Percentiles rank a stretch among this genome's conserved stretches.
phyloP scores from a whole-genome alignment of 1,140 invertebrate species.

The Lysiphlebus fabarum region DNA sequence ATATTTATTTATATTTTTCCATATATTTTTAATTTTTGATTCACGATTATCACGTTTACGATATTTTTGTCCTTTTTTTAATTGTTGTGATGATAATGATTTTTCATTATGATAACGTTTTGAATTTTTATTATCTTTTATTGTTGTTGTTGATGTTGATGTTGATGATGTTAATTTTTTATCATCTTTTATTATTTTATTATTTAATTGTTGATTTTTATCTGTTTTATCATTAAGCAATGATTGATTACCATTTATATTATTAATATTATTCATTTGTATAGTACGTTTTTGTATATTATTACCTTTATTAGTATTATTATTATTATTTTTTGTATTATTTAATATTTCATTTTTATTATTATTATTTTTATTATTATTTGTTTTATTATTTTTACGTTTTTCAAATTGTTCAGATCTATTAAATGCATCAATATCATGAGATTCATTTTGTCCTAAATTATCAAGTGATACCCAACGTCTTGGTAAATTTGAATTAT shows the following conservation, averaged over 20 bases:
- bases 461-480: constrained; percentile 53
- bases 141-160: too few species aligned
- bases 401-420: constrained; percentile 48
- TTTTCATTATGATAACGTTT: constrained; percentile 51
- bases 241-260: constrained; percentile 45
- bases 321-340: constrained; percentile 44
- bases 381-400: constrained; percentile 35
- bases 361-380: constrained; percentile 28
- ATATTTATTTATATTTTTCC: constrained; percentile 56
- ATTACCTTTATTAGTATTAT: constrained; percentile 35
- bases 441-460: constrained; percentile 40
- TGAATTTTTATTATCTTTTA: constrained; percentile 44
- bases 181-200: constrained; percentile 50
- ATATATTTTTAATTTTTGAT: constrained; percentile 51
- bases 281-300: constrained; percentile 41
- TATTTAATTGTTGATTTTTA: constrained; percentile 55
- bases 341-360: constrained; percentile 42
- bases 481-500: constrained; percentile 43
- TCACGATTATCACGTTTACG: constrained; percentile 47
- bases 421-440: constrained; percentile 42
- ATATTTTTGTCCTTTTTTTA: constrained; percentile 46
- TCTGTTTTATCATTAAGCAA: constrained; percentile 42
- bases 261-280: constrained; percentile 54
- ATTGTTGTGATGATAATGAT: constrained; percentile 37
- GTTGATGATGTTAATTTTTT: constrained; percentile 49